Base-by-base conservation (phyloP, 2,888 invertebrate species). In the Aphrophora alni region DNA sequence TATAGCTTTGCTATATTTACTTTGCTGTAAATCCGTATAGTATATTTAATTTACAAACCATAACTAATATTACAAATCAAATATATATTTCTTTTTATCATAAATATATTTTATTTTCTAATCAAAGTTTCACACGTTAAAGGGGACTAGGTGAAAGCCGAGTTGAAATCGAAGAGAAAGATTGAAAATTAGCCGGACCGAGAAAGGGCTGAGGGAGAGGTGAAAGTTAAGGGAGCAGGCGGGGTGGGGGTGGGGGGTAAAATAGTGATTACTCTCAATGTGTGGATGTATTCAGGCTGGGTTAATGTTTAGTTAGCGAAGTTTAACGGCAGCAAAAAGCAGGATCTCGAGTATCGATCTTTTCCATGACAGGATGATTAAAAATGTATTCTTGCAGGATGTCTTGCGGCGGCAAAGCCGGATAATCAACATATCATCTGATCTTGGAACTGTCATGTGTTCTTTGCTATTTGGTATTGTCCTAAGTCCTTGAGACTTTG, bases 351-450 rank as follows among this genome's bases (percentile, higher is more conserved):
- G 44, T 44, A 44, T 44, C 44, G 44, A 44, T 44, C 44, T 17
- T 8, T 44, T 17, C 44, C 17, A 8, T 12, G 44, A 44, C 44
- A 44, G 44, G 77, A 77, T 77, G 77, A 77, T 77, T 77, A 77
- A 77, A 77, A 77, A 77, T 77, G 77, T 69, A 69, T 38, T 77
- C 77, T 77, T 77, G 38, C 27, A 28, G 38, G 71, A 77, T 77
- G 44, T 77, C 77, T 77, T 77, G 71, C 77, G 77, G 77, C 77
- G 38, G 12, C 28, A 71, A n/a, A n/a, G n/a, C n/a, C n/a, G n/a
- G n/a, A n/a, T 33, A 38, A 77, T 77, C 70, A 28, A 77, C 77
- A 71, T 68, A 77, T 77, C 44, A 44, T 44, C 17, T 14, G 44
- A 44, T 44, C 44, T 44, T 44, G 17, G 14, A 14, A 44, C 44